Evolutionary conservation across 1,140 invertebrate species (phyloP), one percentile per base, ranked within the genome.

Genomic region (Lordiphosa stackelbergi): DNA sequence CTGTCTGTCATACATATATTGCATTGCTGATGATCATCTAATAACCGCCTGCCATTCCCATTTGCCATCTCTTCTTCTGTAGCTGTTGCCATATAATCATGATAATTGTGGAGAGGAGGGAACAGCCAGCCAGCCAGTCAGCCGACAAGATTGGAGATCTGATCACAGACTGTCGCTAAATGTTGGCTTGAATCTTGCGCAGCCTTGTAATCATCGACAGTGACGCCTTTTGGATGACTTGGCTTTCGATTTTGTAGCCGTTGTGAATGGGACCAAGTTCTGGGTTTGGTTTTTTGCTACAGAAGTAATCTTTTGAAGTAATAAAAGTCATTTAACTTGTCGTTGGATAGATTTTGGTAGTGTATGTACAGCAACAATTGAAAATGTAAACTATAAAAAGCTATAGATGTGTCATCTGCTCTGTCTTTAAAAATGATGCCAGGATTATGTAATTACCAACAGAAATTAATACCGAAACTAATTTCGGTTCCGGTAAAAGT

Each of bases 11-110:
- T 65, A 53, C 46, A 65, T 31, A 46, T 48, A 51, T 57, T n/a
- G 42, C 49, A 24, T 16, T 36, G 54, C 64, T 56, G 57, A 61
- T 63, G 73, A 73, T 70, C 70, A 70, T 79, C 75, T 79, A 81
- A 79, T 81, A 81, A 74, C 71, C 58, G 75, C 74, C 73, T 77
- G 73, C 73, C 62, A 74, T 66, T 57, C 22, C 40, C 40, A 16
- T 22, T 28, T 43, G 13, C 24, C 49, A 53, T 36, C 41, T 61
- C 49, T 60, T 43, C 28, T 31, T 31, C 28, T 31, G 28, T 31
- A 8, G 28, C 28, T 41, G 46, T 53, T 40, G 66, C 66, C 59
- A 83, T 81, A 75, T 83, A 79, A 81, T 79, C 72, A 83, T 61
- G 58, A 75, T 79, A 79, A 79, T 79, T 79, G 71, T 13, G 28